A percentile compares a stretch with the other conserved stretches of the same genome.
These are phyloP conservation scores for Nerophis lumbriciformis DNA, from an alignment of 2,113 vertebrate genomes.

Conservation along the genomic window DNA sequence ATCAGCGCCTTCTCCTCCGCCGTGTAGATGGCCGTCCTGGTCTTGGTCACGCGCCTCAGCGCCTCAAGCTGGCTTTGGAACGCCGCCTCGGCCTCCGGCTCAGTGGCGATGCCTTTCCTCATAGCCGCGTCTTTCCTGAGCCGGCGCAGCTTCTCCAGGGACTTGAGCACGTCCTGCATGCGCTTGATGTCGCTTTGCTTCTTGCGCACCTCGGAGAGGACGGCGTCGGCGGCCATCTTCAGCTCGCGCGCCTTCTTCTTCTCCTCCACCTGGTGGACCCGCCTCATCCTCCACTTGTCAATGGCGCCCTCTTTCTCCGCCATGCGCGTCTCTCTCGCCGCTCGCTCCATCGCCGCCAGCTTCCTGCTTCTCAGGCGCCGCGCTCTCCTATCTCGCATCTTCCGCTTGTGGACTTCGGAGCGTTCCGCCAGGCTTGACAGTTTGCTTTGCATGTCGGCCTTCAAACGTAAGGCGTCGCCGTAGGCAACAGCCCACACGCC, in stretches of 20 bases:
- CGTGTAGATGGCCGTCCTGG: constrained; percentile 5
- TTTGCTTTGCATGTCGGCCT: neutral
- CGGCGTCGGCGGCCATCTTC: constrained; percentile 5
- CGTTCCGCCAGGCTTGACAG: neutral
- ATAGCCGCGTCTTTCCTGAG: constrained; percentile 5
- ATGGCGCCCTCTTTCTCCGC: constrained; percentile 1
- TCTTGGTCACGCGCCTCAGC: neutral
- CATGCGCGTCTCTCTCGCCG: neutral
- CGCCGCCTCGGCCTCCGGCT: neutral
- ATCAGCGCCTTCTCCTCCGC: constrained; percentile 10
- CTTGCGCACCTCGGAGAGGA: constrained; percentile 9
- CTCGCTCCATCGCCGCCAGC: neutral
- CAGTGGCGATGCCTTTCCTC: neutral
- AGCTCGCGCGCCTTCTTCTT: constrained; percentile 8
- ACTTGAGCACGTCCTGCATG: constrained; percentile 6
- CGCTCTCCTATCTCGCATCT: neutral
- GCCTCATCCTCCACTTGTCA: constrained; percentile 2
- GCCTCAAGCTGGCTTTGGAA: neutral
- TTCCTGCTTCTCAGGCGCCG: neutral
- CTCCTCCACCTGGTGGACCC: constrained; percentile 3
- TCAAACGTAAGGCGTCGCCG: neutral
- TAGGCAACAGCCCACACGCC: neutral
- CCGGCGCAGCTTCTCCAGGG: constrained; percentile 8
- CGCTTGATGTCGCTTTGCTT: constrained; percentile 8
- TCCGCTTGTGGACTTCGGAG: neutral